Evolutionary conservation across 2,888 invertebrate genomes (phyloP).

Genomic region (Kryphioiulus occultus): DNA sequence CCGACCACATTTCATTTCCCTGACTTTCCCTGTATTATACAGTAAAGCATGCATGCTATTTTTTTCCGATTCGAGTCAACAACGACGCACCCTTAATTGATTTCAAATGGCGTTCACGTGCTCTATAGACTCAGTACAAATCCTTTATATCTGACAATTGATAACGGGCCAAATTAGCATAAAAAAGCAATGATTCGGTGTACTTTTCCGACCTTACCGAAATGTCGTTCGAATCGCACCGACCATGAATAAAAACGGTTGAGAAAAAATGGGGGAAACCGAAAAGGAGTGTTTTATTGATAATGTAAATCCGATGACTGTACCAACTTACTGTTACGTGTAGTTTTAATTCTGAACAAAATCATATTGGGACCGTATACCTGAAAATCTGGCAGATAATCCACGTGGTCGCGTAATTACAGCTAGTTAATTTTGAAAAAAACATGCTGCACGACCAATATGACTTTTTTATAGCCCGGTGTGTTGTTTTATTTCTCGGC

Average conservation of each 20-base stretch:
- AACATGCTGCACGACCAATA: neutral
- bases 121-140: neutral
- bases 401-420: neutral
- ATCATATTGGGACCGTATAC: too few relatives aligned
- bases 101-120: neutral
- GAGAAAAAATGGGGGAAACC: neutral
- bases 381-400: neutral
- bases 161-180: neutral
- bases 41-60: too few relatives aligned
- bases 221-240: neutral
- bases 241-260: neutral
- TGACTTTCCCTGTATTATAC: too few relatives aligned
- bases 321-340: neutral
- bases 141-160: neutral
- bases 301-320: neutral
- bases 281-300: conserved; percentile 17
- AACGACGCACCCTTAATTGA: neutral
- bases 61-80: too few relatives aligned
- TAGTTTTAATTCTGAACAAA: neutral
- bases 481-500: neutral
- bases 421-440: neutral
- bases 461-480: neutral
- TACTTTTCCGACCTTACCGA: neutral
- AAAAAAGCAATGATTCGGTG: neutral
- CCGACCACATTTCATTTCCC: too few relatives aligned